A percentile compares a stretch with the other conserved stretches of the same genome.
Evolutionary conservation across 2,113 vertebrate genomes (phyloP).

Genomic region (Mesoclemmys tuberculata): DNA sequence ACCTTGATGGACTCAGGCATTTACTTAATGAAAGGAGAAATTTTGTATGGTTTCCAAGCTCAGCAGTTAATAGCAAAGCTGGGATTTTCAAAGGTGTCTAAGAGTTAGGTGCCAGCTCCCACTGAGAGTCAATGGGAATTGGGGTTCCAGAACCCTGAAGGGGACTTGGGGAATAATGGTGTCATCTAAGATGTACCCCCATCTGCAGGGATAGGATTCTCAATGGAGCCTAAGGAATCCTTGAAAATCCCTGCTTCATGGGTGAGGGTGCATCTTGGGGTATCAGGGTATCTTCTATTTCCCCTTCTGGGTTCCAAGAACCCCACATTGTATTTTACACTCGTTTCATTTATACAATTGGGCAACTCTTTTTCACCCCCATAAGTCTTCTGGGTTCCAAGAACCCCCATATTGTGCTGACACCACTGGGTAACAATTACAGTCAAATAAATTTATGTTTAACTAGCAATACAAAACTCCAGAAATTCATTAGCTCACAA

Average conservation of each 20-base stretch:
- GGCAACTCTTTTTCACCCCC: not conserved
- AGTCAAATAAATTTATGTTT: not conserved
- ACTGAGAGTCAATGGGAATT: not conserved
- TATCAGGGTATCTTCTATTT: not conserved
- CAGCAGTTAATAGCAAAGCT: not conserved
- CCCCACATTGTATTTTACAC: not conserved
- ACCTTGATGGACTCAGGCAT: not conserved
- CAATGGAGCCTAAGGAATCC: not conserved
- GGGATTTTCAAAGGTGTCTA: not conserved
- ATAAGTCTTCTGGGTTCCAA: not conserved
- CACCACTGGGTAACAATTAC: not conserved
- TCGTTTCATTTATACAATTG: not conserved
- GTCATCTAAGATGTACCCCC: rapidly evolving
- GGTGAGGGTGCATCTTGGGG: not conserved
- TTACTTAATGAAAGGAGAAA: not conserved
- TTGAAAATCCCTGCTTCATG: not conserved
- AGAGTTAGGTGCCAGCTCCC: not conserved
- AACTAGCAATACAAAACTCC: not conserved
- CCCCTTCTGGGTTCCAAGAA: not conserved
- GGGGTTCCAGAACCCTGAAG: not conserved
- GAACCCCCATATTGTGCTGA: not conserved
- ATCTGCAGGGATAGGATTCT: rapidly evolving
- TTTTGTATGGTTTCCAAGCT: not conserved
- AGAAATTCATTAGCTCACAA: not conserved
- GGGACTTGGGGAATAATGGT: too few species aligned